These are phyloP conservation scores for Dipus sagitta DNA, from an alignment of 2,797 vertebrate genomes.

Conservation along the genomic window DNA sequence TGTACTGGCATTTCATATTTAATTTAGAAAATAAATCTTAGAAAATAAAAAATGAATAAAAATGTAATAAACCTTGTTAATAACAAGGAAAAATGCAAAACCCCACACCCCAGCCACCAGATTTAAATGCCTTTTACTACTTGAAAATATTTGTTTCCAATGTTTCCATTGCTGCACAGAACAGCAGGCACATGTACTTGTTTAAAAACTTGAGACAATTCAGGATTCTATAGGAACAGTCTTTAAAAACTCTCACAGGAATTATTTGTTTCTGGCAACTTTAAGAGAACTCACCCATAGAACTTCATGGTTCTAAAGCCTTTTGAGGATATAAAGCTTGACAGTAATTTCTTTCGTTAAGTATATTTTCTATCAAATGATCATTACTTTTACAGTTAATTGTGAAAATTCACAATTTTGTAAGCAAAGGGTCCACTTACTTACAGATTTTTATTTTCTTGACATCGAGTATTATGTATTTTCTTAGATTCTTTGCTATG, in stretches of 20 bases:
- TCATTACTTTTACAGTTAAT: background rate
- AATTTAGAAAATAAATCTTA: background rate
- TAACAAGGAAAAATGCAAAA: background rate
- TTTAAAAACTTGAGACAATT: background rate
- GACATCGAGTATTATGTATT: background rate
- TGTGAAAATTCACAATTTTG: conserved; percentile 35
- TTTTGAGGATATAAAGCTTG: conserved; percentile 15
- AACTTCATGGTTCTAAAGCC: background rate
- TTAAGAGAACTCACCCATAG: background rate
- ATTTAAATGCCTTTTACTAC: conserved; percentile 18
- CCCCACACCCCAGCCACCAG: background rate
- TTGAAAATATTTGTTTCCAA: conserved; percentile 26
- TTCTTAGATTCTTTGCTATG: background rate
- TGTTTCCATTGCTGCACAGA: background rate
- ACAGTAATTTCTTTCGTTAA: conserved; percentile 19
- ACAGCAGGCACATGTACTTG: background rate
- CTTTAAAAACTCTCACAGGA: background rate
- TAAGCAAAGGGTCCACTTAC: conserved; percentile 10
- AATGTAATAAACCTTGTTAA: no score
- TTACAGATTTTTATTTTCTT: conserved; percentile 32
- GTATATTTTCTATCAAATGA: background rate
- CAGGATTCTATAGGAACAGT: background rate
- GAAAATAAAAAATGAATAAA: conserved; percentile 22
- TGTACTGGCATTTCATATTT: background rate
- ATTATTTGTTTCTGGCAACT: conserved; percentile 43